Percentiles rank a stretch among this genome's conserved stretches.
These are phyloP conservation scores for Pharmacophagus antenor DNA, from an alignment of 2,888 invertebrate species.

Conservation along the genomic window DNA sequence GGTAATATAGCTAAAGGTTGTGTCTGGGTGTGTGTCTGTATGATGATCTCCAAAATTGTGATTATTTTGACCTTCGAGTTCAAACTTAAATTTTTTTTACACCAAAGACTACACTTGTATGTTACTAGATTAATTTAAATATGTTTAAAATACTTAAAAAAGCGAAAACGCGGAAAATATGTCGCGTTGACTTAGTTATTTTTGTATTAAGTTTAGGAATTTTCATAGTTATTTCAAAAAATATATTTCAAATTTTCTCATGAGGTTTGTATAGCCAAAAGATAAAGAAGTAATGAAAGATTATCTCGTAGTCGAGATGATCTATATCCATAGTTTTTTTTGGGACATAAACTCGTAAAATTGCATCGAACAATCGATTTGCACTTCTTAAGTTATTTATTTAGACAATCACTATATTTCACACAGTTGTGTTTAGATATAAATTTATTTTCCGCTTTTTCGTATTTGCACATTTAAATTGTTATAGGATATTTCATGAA, in stretches of 20 bases:
- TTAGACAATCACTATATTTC: too few species aligned
- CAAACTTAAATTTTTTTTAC: constrained; percentile 24
- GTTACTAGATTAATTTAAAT: constrained; percentile 27
- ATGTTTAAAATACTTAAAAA: constrained; percentile 26
- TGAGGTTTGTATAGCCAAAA: not conserved
- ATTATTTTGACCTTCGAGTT: constrained; percentile 13
- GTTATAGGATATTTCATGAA: not conserved
- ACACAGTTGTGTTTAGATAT: not conserved
- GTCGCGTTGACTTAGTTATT: not conserved
- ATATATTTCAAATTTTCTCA: too few species aligned
- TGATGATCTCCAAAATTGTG: constrained; percentile 21
- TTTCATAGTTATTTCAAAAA: too few species aligned
- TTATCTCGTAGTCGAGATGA: too few species aligned
- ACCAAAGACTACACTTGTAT: constrained; percentile 37
- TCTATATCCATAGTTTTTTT: too few species aligned
- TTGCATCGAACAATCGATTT: not conserved
- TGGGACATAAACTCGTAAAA: not conserved
- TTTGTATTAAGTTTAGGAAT: not conserved
- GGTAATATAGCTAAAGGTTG: not conserved
- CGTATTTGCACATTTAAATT: constrained; percentile 6
- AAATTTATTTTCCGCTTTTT: constrained; percentile 27
- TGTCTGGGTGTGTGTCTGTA: too few species aligned
- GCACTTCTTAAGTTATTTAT: not conserved
- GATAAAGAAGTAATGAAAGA: too few species aligned
- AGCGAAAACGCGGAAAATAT: constrained; percentile 26